phyloP scores from a whole-genome alignment of 2,113 vertebrate genomes.

The Caretta caretta region DNA sequence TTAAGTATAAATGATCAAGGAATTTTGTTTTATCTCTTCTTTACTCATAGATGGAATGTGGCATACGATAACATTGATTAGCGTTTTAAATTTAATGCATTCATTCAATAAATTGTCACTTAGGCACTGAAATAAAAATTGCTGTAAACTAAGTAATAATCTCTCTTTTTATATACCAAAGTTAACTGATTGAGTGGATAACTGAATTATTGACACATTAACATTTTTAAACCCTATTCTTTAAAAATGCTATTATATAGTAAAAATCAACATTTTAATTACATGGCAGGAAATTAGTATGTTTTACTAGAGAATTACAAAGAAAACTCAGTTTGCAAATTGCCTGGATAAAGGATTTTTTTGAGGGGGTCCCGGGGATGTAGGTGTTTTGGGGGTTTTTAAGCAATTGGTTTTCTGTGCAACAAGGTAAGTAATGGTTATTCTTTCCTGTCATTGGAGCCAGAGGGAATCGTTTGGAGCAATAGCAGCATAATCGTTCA shows the following conservation, averaged over 20 bases:
- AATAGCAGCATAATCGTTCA: neutral
- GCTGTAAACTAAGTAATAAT: neutral
- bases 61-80: neutral
- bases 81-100: neutral
- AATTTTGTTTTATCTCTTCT: neutral
- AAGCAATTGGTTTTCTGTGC: neutral
- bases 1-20: neutral
- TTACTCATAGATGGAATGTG: neutral
- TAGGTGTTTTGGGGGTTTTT: neutral
- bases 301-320: neutral
- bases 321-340: neutral
- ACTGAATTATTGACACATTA: neutral
- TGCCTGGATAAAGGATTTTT: neutral
- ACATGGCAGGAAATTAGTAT: neutral
- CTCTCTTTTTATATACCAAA: neutral
- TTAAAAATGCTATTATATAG: neutral
- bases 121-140: neutral
- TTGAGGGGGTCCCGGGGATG: neutral
- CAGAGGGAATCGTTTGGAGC: neutral
- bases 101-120: neutral
- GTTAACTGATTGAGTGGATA: neutral
- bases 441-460: neutral
- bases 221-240: neutral
- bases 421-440: neutral
- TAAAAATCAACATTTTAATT: neutral